Evolutionary conservation across 2,113 vertebrate species (phyloP).

Genomic region (Noturus placidus): DNA sequence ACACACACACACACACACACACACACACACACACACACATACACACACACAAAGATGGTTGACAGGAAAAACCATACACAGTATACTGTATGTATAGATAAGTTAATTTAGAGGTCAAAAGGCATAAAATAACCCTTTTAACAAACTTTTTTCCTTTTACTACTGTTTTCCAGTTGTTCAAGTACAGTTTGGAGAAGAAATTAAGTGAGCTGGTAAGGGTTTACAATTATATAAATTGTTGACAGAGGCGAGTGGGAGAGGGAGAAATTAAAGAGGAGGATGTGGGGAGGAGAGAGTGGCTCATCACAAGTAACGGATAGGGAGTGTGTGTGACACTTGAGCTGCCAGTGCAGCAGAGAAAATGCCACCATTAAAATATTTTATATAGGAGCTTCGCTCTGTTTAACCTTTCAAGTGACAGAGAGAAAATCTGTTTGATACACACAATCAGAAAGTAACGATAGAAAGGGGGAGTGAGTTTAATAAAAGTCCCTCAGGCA

Average conservation of each 20-base stretch:
- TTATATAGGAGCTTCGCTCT: slow-evolving; percentile 72
- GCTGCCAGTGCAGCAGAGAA: slow-evolving; percentile 70
- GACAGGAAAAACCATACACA: not conserved
- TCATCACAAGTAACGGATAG: slow-evolving; percentile 77
- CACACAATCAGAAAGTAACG: slow-evolving; percentile 73
- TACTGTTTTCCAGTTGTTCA: slow-evolving; percentile 84
- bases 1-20: not conserved
- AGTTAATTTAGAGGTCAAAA: slow-evolving; percentile 2
- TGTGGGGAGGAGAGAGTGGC: slow-evolving; percentile 64
- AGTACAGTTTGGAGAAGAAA: slow-evolving; percentile 93
- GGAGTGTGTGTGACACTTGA: slow-evolving; percentile 77
- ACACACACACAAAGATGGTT: not conserved
- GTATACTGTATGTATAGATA: not conserved
- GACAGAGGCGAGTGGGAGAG: slow-evolving; percentile 70
- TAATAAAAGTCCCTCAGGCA: slow-evolving; percentile 65
- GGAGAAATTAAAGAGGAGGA: slow-evolving; percentile 67
- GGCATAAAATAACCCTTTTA: not conserved
- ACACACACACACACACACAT: not conserved
- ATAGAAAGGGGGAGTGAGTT: slow-evolving; percentile 55
- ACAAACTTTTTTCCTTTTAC: slow-evolving; percentile 50
- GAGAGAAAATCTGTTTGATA: slow-evolving; percentile 67
- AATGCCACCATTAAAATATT: slow-evolving; percentile 80
- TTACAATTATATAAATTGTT: slow-evolving; percentile 70
- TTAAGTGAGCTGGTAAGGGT: slow-evolving; percentile 88
- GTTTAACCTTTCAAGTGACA: slow-evolving; percentile 69